phyloP scores from a whole-genome alignment of 2,113 vertebrate species.

The Steatornis caripensis region DNA sequence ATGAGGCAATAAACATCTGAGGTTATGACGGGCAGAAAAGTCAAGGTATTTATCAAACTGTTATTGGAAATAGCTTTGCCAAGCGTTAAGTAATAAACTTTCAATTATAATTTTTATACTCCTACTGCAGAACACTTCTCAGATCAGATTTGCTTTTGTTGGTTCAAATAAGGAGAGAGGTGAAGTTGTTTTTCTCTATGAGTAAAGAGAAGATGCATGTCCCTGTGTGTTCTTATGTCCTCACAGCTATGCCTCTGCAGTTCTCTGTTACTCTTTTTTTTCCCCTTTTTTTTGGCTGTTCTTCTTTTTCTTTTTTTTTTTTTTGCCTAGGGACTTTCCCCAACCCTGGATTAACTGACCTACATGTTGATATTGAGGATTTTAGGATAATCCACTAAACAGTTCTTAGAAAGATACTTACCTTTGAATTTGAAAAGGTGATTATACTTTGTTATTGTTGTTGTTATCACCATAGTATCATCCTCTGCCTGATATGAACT shows the following conservation, averaged over 20 bases:
- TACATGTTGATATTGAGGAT: not conserved
- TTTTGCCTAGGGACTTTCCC: not conserved
- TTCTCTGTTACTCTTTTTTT: not conserved
- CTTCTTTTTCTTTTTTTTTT: not conserved
- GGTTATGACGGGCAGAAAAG: constrained; percentile 27
- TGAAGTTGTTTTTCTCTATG: not conserved
- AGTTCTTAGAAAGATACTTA: not conserved
- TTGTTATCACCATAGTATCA: not conserved
- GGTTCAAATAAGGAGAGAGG: not conserved
- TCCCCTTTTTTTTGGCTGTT: rapidly evolving
- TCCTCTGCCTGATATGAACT: not conserved
- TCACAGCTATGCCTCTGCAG: not conserved
- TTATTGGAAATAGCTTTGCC: constrained; percentile 33
- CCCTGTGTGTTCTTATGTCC: not conserved
- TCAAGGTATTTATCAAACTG: constrained; percentile 57
- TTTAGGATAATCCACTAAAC: constrained; percentile 1
- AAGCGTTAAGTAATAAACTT: constrained; percentile 45
- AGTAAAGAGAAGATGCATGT: not conserved
- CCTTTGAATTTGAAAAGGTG: not conserved
- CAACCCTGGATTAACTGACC: not conserved
- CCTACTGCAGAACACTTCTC: not conserved
- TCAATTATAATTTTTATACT: constrained; percentile 36
- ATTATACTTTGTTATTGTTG: not conserved
- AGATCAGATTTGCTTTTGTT: constrained; percentile 5
- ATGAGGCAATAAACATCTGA: constrained; percentile 42